Evolutionary conservation across 1,140 invertebrate genomes (phyloP), one percentile per base, ranked within the genome.

Genomic region (Panagrolaimus sp.): DNA sequence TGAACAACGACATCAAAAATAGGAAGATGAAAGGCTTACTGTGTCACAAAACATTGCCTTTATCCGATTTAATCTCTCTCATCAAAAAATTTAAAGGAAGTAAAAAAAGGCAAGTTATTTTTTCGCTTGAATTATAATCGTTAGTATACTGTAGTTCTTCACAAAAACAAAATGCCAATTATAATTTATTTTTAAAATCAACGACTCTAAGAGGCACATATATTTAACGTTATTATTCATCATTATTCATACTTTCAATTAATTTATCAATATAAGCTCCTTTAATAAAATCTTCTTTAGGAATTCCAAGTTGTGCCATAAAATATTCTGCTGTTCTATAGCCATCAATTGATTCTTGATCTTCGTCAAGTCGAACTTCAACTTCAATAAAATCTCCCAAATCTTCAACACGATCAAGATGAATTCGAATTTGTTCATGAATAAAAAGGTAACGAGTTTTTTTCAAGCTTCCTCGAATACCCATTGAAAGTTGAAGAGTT

Each of bases 361-460:
- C 86, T 9, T 89, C 87, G 7, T 82, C 81, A 53, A 92, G 83
- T n/a, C 88, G 86, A 16, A 89, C 88, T 88, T 88, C 27, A 1
- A 76, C 64, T 14, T 42, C 16, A 20, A 94, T 89, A 80, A 91
- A 96, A 81, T 89, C 81, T 5, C 93, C 93, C 14, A 96, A 85
- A 63, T 85, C 86, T 74, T 89, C 84, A 0, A 96, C 93, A 75
- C 87, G 81, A 84, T 96, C 93, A 71, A 94, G 14, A 27, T 69
- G 46, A 62, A 69, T 70, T 44, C 64, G 65, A 13, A 66, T 68
- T 79, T 93, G 90, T 0, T 88, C 90, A 46, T 90, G 85, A 77
- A 93, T 85, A 72, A 88, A 93, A 4, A 96, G 84, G 66, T 87
- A 84, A 45, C 93, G 86, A 0, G 77, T 84, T 84, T 94, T 93